Conservation (phyloP, 2,888 invertebrate species). For the Hermaeophaga mercurialis region DNA sequence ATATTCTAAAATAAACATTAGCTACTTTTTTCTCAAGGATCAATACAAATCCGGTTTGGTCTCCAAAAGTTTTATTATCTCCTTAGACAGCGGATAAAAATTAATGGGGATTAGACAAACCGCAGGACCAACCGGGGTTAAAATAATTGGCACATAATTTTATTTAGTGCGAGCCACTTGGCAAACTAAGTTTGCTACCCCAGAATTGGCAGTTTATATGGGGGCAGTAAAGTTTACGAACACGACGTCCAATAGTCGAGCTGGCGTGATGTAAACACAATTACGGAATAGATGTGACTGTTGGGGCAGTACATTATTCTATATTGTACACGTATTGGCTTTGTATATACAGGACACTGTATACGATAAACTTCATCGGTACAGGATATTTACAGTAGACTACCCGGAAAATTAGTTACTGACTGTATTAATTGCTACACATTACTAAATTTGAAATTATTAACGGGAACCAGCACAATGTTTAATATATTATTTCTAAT, state of each 20-base stretch:
- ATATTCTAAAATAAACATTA: no score
- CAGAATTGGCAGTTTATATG: slow-evolving; percentile 45
- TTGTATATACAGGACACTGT: slow-evolving; percentile 36
- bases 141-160: slow-evolving; percentile 44
- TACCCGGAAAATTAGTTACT: slow-evolving; percentile 37
- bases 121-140: slow-evolving; percentile 22
- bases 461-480: slow-evolving; percentile 11
- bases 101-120: slow-evolving; percentile 22
- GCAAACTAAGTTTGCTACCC: slow-evolving; percentile 45
- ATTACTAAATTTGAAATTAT: slow-evolving; percentile 30
- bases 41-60: slow-evolving; percentile 8
- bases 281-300: slow-evolving; percentile 49
- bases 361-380: slow-evolving; percentile 35
- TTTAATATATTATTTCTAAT: no score
- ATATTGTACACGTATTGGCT: slow-evolving; percentile 46
- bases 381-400: slow-evolving; percentile 31
- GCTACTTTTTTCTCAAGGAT: background rate
- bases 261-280: slow-evolving; percentile 49
- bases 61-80: slow-evolving; percentile 15
- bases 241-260: slow-evolving; percentile 43
- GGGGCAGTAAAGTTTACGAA: slow-evolving; percentile 45
- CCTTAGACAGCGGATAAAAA: slow-evolving; percentile 22
- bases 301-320: slow-evolving; percentile 46
- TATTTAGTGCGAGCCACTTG: slow-evolving; percentile 44
- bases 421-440: slow-evolving; percentile 31